These are phyloP conservation scores for Rostratula benghalensis DNA, from an alignment of 2,113 vertebrate species.

Conservation along the genomic window DNA sequence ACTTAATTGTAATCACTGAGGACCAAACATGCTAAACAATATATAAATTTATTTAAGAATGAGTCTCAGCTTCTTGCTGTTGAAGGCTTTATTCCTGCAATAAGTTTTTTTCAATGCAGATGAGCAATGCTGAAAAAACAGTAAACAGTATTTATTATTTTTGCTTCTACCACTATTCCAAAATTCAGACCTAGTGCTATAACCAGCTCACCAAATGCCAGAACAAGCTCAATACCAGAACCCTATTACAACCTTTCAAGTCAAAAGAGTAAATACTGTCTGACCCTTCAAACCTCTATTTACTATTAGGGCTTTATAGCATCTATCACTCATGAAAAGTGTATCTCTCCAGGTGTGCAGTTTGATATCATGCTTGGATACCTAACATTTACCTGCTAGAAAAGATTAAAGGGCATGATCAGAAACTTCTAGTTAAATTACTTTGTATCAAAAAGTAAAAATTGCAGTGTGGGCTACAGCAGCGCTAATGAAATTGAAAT, in stretches of 20 bases:
- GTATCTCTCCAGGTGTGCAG: background rate
- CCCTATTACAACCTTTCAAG: background rate
- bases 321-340: background rate
- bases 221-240: background rate
- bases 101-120: background rate
- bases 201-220: background rate
- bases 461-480: background rate
- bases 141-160: background rate
- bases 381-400: background rate
- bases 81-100: background rate
- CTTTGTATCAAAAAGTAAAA: background rate
- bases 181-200: background rate
- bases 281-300: background rate
- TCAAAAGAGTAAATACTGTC: background rate
- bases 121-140: background rate
- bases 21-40: background rate
- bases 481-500: background rate
- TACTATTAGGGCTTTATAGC: background rate
- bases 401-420: background rate
- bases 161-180: background rate
- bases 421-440: background rate
- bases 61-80: background rate
- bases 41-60: background rate
- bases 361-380: background rate
- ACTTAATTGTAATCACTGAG: background rate